These are phyloP conservation scores for Caenorhabditis drosophilae DNA, from an alignment of 2,888 invertebrate genomes.

Conservation along the genomic window DNA sequence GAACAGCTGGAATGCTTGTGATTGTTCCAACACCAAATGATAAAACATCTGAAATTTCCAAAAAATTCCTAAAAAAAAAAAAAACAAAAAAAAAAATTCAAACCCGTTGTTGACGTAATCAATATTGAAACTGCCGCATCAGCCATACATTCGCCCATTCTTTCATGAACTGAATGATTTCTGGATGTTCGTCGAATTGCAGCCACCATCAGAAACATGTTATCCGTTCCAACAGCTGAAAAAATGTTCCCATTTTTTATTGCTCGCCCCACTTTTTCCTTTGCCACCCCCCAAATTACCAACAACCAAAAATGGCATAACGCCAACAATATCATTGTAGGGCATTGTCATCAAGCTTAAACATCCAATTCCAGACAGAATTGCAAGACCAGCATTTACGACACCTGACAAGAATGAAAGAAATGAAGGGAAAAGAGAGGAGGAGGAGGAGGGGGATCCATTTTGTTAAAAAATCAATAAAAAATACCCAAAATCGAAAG, in stretches of 20 bases:
- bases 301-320: conserved; percentile 92
- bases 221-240: conserved; percentile 91
- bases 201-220: conserved; percentile 92
- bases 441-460: background rate
- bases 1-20: conserved; percentile 90
- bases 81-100: no score
- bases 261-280: no score
- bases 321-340: conserved; percentile 91
- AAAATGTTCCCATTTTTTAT: no score
- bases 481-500: conserved; percentile 79
- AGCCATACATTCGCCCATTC: conserved; percentile 78
- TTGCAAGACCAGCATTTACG: conserved; percentile 88
- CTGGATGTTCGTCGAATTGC: conserved; percentile 86
- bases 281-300: no score
- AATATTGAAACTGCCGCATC: conserved; percentile 94
- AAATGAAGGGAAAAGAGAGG: no score
- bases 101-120: conserved; percentile 77
- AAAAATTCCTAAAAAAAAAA: no score
- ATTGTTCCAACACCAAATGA: conserved; percentile 75
- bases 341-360: conserved; percentile 88
- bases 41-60: conserved; percentile 65
- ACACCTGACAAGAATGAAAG: conserved; percentile 74
- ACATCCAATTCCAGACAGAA: conserved; percentile 85
- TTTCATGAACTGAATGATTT: conserved; percentile 72
- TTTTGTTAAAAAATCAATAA: conserved; percentile 1